phyloP scores from a whole-genome alignment of 2,888 invertebrate genomes.

The Pilophorus perplexus region DNA sequence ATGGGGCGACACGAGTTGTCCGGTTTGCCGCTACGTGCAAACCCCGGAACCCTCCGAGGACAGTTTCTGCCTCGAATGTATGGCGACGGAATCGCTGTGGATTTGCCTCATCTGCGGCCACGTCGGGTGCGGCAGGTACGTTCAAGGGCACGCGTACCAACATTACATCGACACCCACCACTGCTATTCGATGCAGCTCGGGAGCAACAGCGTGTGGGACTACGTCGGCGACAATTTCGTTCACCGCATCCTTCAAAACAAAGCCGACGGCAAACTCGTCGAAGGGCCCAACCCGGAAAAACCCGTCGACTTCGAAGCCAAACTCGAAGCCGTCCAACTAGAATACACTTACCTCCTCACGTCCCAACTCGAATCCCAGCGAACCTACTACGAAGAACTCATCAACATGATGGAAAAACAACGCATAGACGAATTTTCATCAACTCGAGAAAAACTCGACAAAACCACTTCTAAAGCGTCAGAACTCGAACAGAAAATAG shows the following conservation, averaged over 20 bases:
- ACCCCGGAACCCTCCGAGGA: conserved; percentile 74
- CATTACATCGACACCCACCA: conserved; percentile 95
- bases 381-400: conserved; percentile 85
- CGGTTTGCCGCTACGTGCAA: conserved; percentile 90
- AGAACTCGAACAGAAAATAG: conserved; percentile 51
- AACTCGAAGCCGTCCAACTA: conserved; percentile 89
- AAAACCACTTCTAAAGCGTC: conserved; percentile 56
- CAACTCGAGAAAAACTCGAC: conserved; percentile 57
- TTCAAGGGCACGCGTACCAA: conserved; percentile 85
- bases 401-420: conserved; percentile 57
- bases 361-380: conserved; percentile 90
- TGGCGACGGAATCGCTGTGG: conserved; percentile 81
- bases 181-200: conserved; percentile 94
- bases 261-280: conserved; percentile 94
- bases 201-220: conserved; percentile 98
- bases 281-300: conserved; percentile 59
- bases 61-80: conserved; percentile 69
- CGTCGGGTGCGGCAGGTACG: conserved; percentile 93
- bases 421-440: conserved; percentile 49
- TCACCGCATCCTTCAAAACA: conserved; percentile 92
- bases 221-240: conserved; percentile 98
- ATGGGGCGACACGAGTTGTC: conserved; percentile 96
- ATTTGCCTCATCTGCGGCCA: conserved; percentile 98
- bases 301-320: conserved; percentile 61
- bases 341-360: conserved; percentile 96